These are phyloP conservation scores for Pseudopodoces humilis DNA, from an alignment of 2,113 vertebrate species.

Conservation along the genomic window DNA sequence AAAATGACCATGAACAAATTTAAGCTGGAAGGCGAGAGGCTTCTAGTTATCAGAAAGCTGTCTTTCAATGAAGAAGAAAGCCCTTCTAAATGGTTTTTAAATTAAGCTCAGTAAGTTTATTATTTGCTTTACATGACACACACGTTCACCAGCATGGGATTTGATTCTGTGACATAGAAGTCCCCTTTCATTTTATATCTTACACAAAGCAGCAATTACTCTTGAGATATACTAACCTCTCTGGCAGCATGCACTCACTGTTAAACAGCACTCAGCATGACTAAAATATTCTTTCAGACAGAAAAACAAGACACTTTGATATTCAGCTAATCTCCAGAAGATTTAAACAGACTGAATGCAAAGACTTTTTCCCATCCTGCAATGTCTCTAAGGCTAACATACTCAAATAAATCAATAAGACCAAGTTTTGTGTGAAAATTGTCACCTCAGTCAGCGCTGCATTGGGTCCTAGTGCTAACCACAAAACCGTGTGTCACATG, in stretches of 20 bases:
- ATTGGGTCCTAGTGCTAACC: neutral
- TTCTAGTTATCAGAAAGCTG: slow-evolving; percentile 34
- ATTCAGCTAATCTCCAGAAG: neutral
- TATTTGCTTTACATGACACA: neutral
- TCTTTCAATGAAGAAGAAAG: slow-evolving; percentile 11
- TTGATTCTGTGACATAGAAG: neutral
- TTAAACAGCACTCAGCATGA: neutral
- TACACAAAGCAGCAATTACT: neutral
- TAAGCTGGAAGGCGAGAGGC: slow-evolving; percentile 8
- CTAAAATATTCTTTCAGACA: neutral
- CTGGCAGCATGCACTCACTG: neutral
- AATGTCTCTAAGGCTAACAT: neutral
- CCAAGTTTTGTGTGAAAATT: neutral
- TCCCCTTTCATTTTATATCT: neutral
- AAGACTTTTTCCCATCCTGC: neutral
- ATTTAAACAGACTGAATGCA: neutral
- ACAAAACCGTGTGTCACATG: neutral
- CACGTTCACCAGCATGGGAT: neutral
- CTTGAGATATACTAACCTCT: neutral
- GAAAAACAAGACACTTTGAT: neutral
- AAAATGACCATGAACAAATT: slow-evolving; percentile 53
- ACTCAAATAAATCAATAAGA: neutral
- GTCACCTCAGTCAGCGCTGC: neutral
- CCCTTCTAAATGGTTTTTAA: neutral
- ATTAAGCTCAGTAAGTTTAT: neutral